phyloP scores from a whole-genome alignment of 2,888 invertebrate genomes.

The Hemaris fuciformis region DNA sequence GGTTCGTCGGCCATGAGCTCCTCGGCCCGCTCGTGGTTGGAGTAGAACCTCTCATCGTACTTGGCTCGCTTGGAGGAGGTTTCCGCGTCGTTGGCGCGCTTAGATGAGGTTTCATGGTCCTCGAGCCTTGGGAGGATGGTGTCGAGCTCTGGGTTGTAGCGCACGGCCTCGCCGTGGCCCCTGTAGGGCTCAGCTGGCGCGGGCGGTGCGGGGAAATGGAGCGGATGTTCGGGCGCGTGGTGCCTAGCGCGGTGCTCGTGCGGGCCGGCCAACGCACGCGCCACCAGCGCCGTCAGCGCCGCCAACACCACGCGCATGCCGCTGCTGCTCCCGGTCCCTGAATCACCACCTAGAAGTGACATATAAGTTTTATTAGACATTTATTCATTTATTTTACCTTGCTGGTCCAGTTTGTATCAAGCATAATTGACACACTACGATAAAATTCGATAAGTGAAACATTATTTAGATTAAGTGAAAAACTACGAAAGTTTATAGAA shows the following conservation, averaged over 20 bases:
- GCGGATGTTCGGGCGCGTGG: slow-evolving; percentile 70
- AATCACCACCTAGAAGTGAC: slow-evolving; percentile 65
- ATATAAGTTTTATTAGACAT: background rate
- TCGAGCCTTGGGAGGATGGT: slow-evolving; percentile 73
- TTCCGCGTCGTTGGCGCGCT: slow-evolving; percentile 64
- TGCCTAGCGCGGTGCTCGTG: slow-evolving; percentile 79
- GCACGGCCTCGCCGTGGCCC: slow-evolving; percentile 80
- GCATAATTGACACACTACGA: no score
- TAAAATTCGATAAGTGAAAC: no score
- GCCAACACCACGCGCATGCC: slow-evolving; percentile 77
- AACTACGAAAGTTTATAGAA: no score
- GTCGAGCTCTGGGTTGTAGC: slow-evolving; percentile 79
- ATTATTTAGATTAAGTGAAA: no score
- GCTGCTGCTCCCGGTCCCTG: slow-evolving; percentile 67
- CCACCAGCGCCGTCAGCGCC: slow-evolving; percentile 74
- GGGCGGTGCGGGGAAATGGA: slow-evolving; percentile 62
- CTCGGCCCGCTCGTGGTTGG: slow-evolving; percentile 66
- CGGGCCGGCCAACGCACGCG: slow-evolving; percentile 71
- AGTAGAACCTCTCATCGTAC: slow-evolving; percentile 68
- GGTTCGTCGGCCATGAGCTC: slow-evolving; percentile 71
- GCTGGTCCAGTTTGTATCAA: background rate
- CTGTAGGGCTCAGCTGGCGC: slow-evolving; percentile 73
- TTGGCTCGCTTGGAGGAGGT: slow-evolving; percentile 66
- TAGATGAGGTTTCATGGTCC: slow-evolving; percentile 71
- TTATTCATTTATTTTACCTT: background rate